A percentile compares a stretch with the other conserved stretches of the same genome.
Evolutionary conservation across 2,888 invertebrate species (phyloP).

Genomic region (Netelia inedita): DNA sequence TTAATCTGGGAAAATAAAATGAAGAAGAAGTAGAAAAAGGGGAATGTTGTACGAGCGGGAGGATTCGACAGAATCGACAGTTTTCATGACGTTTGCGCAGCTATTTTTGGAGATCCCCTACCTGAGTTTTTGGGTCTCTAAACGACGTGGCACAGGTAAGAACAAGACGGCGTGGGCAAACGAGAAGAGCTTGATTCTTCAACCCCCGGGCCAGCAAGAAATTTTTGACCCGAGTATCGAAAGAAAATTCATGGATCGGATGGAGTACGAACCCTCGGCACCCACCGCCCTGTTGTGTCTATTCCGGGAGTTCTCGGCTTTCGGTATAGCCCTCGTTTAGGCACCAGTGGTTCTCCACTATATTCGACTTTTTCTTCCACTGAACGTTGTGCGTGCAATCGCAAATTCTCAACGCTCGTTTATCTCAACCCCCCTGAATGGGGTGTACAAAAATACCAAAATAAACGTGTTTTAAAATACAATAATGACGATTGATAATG

Average conservation of each 20-base stretch:
- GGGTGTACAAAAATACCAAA: too few relatives aligned
- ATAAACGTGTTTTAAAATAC: not conserved
- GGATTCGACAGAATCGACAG: slow-evolving; percentile 63
- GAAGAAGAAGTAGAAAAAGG: slow-evolving; percentile 28
- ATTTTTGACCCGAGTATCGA: slow-evolving; percentile 78
- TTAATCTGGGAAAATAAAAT: slow-evolving; percentile 8
- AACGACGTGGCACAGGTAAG: slow-evolving; percentile 74
- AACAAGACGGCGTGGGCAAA: slow-evolving; percentile 6
- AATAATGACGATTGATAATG: too few relatives aligned
- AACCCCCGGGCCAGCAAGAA: slow-evolving; percentile 36
- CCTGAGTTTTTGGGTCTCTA: slow-evolving; percentile 63
- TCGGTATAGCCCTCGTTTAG: slow-evolving; percentile 32
- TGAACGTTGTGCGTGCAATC: not conserved
- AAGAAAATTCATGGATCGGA: not conserved
- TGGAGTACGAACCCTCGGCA: slow-evolving; percentile 35
- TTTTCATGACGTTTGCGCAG: not conserved
- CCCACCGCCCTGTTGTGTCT: slow-evolving; percentile 38
- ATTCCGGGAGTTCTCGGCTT: slow-evolving; percentile 48
- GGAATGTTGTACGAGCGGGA: slow-evolving; percentile 31
- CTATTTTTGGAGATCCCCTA: slow-evolving; percentile 58
- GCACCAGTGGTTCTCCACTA: slow-evolving; percentile 47
- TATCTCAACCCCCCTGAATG: not conserved
- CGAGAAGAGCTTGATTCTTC: slow-evolving; percentile 7
- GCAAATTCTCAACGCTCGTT: not conserved
- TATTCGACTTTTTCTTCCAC: not conserved